Evolutionary conservation across 2,888 invertebrate species (phyloP).

Genomic region (Antitype chi): DNA sequence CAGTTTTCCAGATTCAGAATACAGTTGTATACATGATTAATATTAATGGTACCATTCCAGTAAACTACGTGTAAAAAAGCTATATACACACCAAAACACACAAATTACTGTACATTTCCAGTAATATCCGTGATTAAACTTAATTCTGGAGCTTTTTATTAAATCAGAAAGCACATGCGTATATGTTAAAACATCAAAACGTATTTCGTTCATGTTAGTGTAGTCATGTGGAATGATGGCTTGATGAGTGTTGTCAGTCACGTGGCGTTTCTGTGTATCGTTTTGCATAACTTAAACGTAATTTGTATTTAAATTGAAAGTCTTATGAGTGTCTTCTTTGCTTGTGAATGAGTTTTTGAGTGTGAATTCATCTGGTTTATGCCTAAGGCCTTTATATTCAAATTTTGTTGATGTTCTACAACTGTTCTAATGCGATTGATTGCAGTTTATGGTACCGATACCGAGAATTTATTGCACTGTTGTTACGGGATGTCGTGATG

Average conservation of each 20-base stretch:
- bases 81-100: not conserved
- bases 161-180: constrained; percentile 15
- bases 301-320: constrained; percentile 64
- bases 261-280: constrained; percentile 22
- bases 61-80: constrained; percentile 12
- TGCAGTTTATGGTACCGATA: constrained; percentile 30
- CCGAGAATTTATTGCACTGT: constrained; percentile 14
- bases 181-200: constrained; percentile 1
- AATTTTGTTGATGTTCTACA: constrained; percentile 45
- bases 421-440: constrained; percentile 22
- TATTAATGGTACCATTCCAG: not conserved
- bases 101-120: constrained; percentile 17
- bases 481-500: too few species aligned
- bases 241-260: constrained; percentile 47
- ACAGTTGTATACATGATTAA: not conserved
- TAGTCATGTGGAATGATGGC: constrained; percentile 16
- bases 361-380: constrained; percentile 31
- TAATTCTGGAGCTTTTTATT: constrained; percentile 26
- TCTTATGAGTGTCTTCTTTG: constrained; percentile 37
- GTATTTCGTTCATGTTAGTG: constrained; percentile 28
- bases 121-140: constrained; percentile 35
- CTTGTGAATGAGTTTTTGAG: constrained; percentile 40
- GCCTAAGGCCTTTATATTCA: constrained; percentile 16
- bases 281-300: constrained; percentile 57
- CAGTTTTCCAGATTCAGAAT: not conserved